Percentiles rank a stretch among this genome's conserved stretches.
phyloP scores from a whole-genome alignment of 2,888 invertebrate species.

The Acanthopleura granulata region DNA sequence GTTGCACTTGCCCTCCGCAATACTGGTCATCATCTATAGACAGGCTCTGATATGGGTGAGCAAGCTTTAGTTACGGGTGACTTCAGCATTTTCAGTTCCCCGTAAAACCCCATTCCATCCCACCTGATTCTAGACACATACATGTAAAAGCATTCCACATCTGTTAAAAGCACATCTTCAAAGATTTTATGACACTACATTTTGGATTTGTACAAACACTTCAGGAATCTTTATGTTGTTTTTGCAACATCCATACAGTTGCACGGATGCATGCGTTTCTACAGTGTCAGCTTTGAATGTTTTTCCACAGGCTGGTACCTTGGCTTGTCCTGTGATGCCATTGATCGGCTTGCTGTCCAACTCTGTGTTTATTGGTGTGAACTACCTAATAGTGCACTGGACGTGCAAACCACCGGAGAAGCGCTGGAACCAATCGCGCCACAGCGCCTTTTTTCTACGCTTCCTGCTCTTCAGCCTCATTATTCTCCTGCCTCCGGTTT shows the following conservation, averaged over 20 bases:
- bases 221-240: too few species aligned
- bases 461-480: constrained; percentile 44
- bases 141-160: too few species aligned
- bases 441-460: constrained; percentile 47
- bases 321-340: constrained; percentile 53
- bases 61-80: background rate
- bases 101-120: too few species aligned
- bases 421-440: constrained; percentile 53
- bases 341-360: constrained; percentile 45
- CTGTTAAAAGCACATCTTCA: too few species aligned
- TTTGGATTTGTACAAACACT: too few species aligned
- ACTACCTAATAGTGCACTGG: constrained; percentile 39
- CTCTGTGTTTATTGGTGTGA: constrained; percentile 44
- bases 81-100: too few species aligned
- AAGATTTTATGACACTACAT: too few species aligned
- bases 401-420: constrained; percentile 53
- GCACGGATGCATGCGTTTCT: too few species aligned
- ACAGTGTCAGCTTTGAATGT: too few species aligned
- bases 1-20: constrained; percentile 45
- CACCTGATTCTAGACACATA: too few species aligned
- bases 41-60: constrained; percentile 53
- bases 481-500: constrained; percentile 41
- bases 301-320: constrained; percentile 43
- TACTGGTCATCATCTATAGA: constrained; percentile 49
- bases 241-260: too few species aligned